Conservation (phyloP, 2,113 vertebrate genomes). For the Psettodes erumei region DNA sequence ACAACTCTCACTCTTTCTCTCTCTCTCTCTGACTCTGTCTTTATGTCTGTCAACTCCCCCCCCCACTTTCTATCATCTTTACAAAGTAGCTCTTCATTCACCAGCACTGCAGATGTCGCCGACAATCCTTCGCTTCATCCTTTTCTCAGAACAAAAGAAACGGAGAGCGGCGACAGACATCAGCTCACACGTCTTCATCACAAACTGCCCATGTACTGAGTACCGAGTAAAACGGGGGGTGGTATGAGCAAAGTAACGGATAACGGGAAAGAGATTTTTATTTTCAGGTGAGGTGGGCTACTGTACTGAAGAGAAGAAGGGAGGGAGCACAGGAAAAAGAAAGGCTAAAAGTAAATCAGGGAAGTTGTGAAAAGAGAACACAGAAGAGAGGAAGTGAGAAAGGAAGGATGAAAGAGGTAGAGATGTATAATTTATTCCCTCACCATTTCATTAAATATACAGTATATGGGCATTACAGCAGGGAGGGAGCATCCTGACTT, state of each 20-base stretch:
- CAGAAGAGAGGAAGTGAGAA: background rate
- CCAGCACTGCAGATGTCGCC: background rate
- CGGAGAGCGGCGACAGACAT: background rate
- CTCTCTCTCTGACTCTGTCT: background rate
- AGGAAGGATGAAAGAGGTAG: constrained; percentile 2
- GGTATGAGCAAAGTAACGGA: background rate
- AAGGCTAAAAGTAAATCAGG: constrained; percentile 11
- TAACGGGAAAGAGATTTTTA: background rate
- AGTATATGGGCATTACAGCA: constrained; percentile 46
- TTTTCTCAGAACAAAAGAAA: constrained; percentile 11
- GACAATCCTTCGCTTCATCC: constrained; percentile 3
- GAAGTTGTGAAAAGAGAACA: constrained; percentile 27
- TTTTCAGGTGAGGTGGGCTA: background rate
- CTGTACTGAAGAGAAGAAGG: background rate
- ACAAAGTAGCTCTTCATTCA: constrained; percentile 28
- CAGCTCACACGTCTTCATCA: background rate
- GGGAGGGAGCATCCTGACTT: constrained; percentile 30
- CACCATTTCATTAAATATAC: constrained; percentile 61
- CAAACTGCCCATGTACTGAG: background rate
- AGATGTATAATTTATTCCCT: constrained; percentile 58
- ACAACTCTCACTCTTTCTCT: constrained; percentile 15
- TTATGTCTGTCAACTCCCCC: background rate
- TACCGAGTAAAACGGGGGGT: too few species aligned
- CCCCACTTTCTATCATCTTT: constrained; percentile 16
- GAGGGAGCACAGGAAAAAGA: background rate